A percentile compares a stretch with the other conserved stretches of the same genome.
Conservation (phyloP, 2,797 vertebrate species). For the Danio kyathit region DNA sequence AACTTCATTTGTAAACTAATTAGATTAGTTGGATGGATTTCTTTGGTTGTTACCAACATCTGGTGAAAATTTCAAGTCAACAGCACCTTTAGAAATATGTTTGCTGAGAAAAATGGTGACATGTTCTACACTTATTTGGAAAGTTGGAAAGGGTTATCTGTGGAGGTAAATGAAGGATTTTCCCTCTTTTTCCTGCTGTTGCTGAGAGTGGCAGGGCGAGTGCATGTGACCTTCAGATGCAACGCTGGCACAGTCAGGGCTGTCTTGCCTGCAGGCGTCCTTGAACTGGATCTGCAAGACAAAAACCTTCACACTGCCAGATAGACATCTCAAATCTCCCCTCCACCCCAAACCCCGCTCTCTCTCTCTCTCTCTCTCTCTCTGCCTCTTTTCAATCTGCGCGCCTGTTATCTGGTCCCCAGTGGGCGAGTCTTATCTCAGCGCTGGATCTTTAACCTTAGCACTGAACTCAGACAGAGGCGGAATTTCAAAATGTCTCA, state of each 20-base stretch:
- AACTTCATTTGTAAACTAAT: too few species aligned
- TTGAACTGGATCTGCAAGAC: conserved; percentile 99
- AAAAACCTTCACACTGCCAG: conserved; percentile 95
- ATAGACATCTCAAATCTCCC: conserved; percentile 93
- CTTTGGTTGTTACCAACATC: too few species aligned
- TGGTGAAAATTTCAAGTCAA: too few species aligned
- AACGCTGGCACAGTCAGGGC: conserved; percentile 91
- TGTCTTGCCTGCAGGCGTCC: conserved; percentile 97
- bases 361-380: conserved; percentile 3
- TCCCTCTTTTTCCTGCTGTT: conserved; percentile 77
- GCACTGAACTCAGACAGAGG: conserved; percentile 76
- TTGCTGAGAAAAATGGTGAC: too few species aligned
- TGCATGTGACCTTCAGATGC: conserved; percentile 96
- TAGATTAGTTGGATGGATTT: too few species aligned
- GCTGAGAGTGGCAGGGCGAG: conserved; percentile 97
- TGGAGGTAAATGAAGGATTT: conserved; percentile 77
- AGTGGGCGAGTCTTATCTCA: conserved; percentile 89
- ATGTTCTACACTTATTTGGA: conserved; percentile 14
- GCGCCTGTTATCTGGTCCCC: conserved; percentile 73
- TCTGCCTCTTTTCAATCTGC: conserved; percentile 72
- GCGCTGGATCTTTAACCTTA: conserved; percentile 93
- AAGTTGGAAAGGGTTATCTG: conserved; percentile 67
- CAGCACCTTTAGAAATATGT: too few species aligned
- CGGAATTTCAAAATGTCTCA: conserved; percentile 81
- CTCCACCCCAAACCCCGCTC: conserved; percentile 2